Evolutionary conservation across 92 coral and sea anemone genomes (phyloP), one percentile per base, ranked within the genome.

Genomic region (Metridium senile): DNA sequence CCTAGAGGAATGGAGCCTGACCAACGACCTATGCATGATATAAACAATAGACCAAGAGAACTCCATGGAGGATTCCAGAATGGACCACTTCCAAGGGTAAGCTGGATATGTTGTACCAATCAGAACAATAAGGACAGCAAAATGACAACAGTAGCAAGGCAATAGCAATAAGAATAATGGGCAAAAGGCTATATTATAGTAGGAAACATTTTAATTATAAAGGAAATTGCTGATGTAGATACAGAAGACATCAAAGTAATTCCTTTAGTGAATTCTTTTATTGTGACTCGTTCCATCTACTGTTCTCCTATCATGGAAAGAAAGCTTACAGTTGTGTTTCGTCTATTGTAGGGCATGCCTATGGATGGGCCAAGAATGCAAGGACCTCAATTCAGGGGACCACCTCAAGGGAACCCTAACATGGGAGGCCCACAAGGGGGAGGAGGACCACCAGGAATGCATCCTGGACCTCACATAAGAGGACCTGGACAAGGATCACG

Each of bases 11-110:
- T 76, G 83, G 66, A 63, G 11, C 80, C 84, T 30, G 93, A 86
- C 1, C 89, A 74, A 26, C 71, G 92, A 33, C 85, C 92, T 33
- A 74, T 81, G 46, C 85, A 87, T 74, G 85, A 85, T 46, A 78
- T 87, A 83, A 83, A 83, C 35, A 76, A 66, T 68, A 81, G 90
- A 34, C 92, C 82, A 45, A 62, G 82, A 43, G 92, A 88, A 13
- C 88, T 81, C 20, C 69, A 34, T 46, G 74, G 84, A 13, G 83
- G 84, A 13, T 88, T 52, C 16, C 79, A 58, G 58, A 31, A 76
- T 62, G 84, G 84, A 26, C 75, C 74, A 26, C 81, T 81, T 25
- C 81, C 81, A 13, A 54, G 59, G 75, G 89, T 54, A 54, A 54
- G 23, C 25, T n/a, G n/a, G n/a, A n/a, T n/a, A n/a, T n/a, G n/a